Percentiles rank a stretch among this genome's conserved stretches.
These are phyloP conservation scores for Dicycla oo DNA, from an alignment of 2,888 invertebrate genomes.

Conservation along the genomic window DNA sequence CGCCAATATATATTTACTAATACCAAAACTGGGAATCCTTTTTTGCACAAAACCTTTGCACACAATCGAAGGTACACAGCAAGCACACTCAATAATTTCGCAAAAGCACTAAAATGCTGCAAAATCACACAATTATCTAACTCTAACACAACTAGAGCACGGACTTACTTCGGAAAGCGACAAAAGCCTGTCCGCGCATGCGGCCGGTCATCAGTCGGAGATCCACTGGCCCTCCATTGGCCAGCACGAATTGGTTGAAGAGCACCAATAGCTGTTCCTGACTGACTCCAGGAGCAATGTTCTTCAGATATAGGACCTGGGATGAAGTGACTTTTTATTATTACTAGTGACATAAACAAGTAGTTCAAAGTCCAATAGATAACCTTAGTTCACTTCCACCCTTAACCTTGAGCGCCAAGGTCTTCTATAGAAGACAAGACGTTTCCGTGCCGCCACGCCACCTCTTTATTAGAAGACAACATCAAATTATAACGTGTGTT, in stretches of 20 bases:
- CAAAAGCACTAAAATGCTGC: slow-evolving; percentile 17
- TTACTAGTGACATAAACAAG: neutral
- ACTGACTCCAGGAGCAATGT: slow-evolving; percentile 85
- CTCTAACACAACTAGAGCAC: neutral
- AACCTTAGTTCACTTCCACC: neutral
- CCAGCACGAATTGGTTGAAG: slow-evolving; percentile 86
- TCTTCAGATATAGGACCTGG: slow-evolving; percentile 90
- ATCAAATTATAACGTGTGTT: too few species aligned
- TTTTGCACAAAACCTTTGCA: neutral
- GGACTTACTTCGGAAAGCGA: slow-evolving; percentile 87
- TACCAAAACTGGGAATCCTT: neutral
- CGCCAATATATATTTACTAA: too few species aligned
- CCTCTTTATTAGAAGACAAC: too few species aligned
- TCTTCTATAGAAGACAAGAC: too few species aligned
- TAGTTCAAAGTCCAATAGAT: neutral
- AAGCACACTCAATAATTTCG: neutral
- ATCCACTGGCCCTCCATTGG: slow-evolving; percentile 83
- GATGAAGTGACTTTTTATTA: slow-evolving; percentile 42
- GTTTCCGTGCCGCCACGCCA: too few species aligned
- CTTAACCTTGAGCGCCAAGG: too few species aligned
- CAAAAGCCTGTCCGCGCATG: slow-evolving; percentile 91
- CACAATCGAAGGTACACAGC: neutral
- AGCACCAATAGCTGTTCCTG: slow-evolving; percentile 86
- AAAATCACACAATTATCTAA: neutral
- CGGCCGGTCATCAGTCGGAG: slow-evolving; percentile 88